Evolutionary conservation across 2,113 vertebrate genomes (phyloP), one percentile per base, ranked within the genome.

Genomic region (Cichladusa arquata): DNA sequence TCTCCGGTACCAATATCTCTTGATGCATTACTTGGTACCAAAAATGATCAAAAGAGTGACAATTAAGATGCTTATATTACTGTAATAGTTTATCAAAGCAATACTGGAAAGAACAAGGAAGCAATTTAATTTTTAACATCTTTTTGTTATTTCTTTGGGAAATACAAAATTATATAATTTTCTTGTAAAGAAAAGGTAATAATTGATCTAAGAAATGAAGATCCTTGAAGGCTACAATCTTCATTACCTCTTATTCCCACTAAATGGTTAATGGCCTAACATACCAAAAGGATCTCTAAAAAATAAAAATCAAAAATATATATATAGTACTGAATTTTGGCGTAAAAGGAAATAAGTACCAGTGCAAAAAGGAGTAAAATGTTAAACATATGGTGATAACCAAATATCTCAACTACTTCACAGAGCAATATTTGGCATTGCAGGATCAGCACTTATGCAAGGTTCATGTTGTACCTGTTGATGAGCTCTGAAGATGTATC

Each of bases 1-100:
- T 74, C 86, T 95, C 60, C 79, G 53, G 20, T 44, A 25, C 34
- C 82, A 53, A 81, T 76, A 83, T 84, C 23, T 96, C 79, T 76
- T 95, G 11, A 70, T 84, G 19, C 56, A 87, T 95, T 88, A 93
- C 70, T 93, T 80, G 19, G 14, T 62, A 95, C 45, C 47, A 91
- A 92, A 97, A 97, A 91, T 90, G 82, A 88, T 95, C 45, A 69
- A 91, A 90, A 94, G 40, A 86, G 11, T 92, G 47, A 95, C 53
- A 92, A 57, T 91, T 91, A 92, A 92, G 62, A 85, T 96, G 15
- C 92, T 95, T 92, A 44, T 51, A 80, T 58, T 92, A 67, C 73
- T 86, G 12, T 53, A 91, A 81, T 79, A 72, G 38, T 11, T 94
- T 95, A 90, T 92, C 61, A 93, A 95, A 96, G 8, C 64, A 93